Conservation (phyloP, 2,888 invertebrate genomes). For the Acleris sparsana region DNA sequence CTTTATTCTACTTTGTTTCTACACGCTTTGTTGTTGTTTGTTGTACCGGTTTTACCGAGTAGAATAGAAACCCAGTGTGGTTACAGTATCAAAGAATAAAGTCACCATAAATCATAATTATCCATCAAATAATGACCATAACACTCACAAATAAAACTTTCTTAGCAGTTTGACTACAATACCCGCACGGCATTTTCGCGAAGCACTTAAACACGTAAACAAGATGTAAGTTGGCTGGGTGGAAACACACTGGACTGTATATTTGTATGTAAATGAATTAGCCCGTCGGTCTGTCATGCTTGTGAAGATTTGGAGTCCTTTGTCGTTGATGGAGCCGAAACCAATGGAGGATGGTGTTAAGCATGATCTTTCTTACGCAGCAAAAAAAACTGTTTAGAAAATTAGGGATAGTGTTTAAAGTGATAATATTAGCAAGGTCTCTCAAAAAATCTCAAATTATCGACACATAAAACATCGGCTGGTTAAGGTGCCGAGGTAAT, state of each 20-base stretch:
- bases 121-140: not conserved
- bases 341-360: constrained; percentile 46
- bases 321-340: constrained; percentile 50
- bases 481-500: too few relatives aligned
- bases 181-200: constrained; percentile 72
- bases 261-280: constrained; percentile 78
- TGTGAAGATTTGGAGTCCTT: constrained; percentile 55
- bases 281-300: constrained; percentile 60
- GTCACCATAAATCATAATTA: too few relatives aligned
- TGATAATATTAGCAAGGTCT: too few relatives aligned
- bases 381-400: too few relatives aligned
- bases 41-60: too few relatives aligned
- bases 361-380: not conserved
- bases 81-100: too few relatives aligned
- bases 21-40: too few relatives aligned
- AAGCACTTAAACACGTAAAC: constrained; percentile 32
- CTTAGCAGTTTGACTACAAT: constrained; percentile 68
- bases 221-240: constrained; percentile 45
- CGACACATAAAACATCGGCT: too few relatives aligned
- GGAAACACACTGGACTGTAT: constrained; percentile 48
- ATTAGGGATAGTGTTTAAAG: too few relatives aligned
- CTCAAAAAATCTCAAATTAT: too few relatives aligned
- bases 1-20: too few relatives aligned
- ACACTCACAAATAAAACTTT: constrained; percentile 65
- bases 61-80: too few relatives aligned